Conservation (phyloP, 2,113 vertebrate genomes). For the Sturnira hondurensis region DNA sequence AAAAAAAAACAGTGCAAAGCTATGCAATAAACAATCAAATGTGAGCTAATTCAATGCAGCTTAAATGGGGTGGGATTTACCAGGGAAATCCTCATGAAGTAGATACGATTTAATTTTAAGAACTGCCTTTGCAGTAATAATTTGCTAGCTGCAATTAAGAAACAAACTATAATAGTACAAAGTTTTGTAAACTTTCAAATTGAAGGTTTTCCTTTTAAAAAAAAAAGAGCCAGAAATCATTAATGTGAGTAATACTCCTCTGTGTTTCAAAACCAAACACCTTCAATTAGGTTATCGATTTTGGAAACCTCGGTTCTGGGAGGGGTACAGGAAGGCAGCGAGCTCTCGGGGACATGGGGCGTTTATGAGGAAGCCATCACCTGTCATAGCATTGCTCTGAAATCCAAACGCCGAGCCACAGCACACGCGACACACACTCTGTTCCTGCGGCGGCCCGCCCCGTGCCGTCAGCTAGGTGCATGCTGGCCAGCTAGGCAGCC, state of each 20-base stretch:
- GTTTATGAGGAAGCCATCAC: rapidly evolving
- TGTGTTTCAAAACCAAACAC: background rate
- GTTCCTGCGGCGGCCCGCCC: rapidly evolving
- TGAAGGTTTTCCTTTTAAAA: background rate
- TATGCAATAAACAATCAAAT: background rate
- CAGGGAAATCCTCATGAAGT: background rate
- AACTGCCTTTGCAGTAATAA: background rate
- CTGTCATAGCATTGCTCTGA: background rate
- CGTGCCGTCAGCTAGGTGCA: rapidly evolving
- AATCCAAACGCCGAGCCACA: rapidly evolving
- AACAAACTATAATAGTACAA: background rate
- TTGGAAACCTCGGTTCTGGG: background rate
- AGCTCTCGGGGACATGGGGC: rapidly evolving
- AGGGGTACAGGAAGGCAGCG: rapidly evolving
- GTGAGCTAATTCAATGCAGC: background rate
- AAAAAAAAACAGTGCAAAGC: too few relatives aligned
- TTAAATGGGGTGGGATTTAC: background rate
- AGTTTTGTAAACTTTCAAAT: background rate
- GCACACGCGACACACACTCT: rapidly evolving
- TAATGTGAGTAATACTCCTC: background rate
- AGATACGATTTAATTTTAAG: background rate
- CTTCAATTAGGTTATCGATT: background rate
- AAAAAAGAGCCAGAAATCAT: background rate
- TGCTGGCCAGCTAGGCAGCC: rapidly evolving
- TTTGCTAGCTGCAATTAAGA: background rate